Evolutionary conservation across 2,888 invertebrate species (phyloP), one percentile per base, ranked within the genome.

Genomic region (Andrena praecox): DNA sequence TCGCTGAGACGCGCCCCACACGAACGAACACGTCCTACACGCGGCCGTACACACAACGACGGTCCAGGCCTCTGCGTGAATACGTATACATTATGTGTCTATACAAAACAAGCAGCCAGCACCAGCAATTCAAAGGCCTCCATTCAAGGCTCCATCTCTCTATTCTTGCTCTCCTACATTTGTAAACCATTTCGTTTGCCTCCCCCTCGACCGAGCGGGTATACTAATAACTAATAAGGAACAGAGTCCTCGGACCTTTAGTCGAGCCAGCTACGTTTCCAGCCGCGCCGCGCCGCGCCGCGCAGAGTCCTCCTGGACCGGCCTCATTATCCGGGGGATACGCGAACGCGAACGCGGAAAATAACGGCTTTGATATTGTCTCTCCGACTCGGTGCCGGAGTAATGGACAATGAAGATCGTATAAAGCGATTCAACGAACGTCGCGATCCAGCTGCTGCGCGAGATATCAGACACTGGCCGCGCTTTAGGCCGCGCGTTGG

Each of bases 181-280:
- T 91, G 90, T 91, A 90, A 90, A 89, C 89, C 90, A 86, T 92
- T 91, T 88, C 91, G 90, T 90, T 91, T 87, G 87, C 83, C 78
- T 73, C 67, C 48, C 35, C 70, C 69, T 84, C 84, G 80, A 84
- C 81, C 88, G 85, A 88, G 73, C 81, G 75, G 79, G 80, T 75
- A 86, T 77, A 90, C 90, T 91, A 89, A 91, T 90, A 91, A 91
- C 90, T 90, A 91, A 91, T 91, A 91, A 91, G 91, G 84, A 89
- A 87, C 87, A 71, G 63, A 56, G 31, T 35, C n/a, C 87, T 86
- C 80, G 86, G 88, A 87, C 86, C 82, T 88, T 86, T 85, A 79
- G 84, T 66, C 81, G 73, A 70, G 69, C 27, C 56, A 29, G 64
- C 54, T n/a, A 64, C 74, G 50, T 60, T 60, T 76, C 74, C 72